Evolutionary conservation across 2,797 vertebrate species (phyloP).

Genomic region (Acomys russatus): DNA sequence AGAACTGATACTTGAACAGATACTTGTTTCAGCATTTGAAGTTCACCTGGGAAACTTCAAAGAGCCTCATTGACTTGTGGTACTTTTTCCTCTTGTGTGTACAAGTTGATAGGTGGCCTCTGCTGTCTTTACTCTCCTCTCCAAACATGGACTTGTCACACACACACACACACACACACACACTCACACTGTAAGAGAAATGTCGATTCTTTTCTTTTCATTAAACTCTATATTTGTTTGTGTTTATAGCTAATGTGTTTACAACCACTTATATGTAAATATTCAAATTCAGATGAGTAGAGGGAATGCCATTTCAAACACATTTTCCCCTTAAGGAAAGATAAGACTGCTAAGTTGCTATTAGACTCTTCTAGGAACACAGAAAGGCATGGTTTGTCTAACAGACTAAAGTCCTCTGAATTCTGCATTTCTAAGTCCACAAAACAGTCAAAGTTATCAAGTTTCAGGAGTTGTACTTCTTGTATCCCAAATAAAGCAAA

Average conservation of each 20-base stretch:
- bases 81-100: constrained; percentile 83
- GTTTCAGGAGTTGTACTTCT: constrained; percentile 11
- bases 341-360: neutral
- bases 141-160: neutral
- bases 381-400: neutral
- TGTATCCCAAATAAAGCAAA: constrained; percentile 46
- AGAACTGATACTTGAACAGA: constrained; percentile 85
- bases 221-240: constrained; percentile 8
- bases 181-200: neutral
- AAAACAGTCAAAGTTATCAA: constrained; percentile 24
- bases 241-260: constrained; percentile 45
- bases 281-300: constrained; percentile 24
- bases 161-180: neutral
- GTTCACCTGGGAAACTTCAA: constrained; percentile 84
- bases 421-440: constrained; percentile 22
- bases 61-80: constrained; percentile 86
- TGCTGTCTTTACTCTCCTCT: constrained; percentile 22
- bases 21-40: constrained; percentile 81
- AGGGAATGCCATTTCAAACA: constrained; percentile 24
- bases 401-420: neutral
- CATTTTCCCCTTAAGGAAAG: neutral
- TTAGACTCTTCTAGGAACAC: neutral
- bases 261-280: constrained; percentile 6
- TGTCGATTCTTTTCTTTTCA: constrained; percentile 1
- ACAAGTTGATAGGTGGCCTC: constrained; percentile 76